These are phyloP conservation scores for Fregata magnificens DNA, from an alignment of 2,113 vertebrate species.

Conservation along the genomic window DNA sequence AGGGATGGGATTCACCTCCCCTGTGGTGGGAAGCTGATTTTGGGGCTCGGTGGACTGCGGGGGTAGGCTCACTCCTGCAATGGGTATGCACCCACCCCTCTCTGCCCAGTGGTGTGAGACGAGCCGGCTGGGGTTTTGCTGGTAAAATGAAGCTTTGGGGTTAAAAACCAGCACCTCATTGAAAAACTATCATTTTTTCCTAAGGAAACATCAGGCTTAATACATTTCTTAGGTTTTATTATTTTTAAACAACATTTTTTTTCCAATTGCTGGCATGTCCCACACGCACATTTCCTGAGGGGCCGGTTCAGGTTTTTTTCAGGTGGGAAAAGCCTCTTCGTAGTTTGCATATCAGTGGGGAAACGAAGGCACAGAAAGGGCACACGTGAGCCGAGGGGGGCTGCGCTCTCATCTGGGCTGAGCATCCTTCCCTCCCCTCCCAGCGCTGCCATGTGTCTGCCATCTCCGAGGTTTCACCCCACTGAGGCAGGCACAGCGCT, in stretches of 20 bases:
- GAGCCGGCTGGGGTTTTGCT: accelerated
- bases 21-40: not conserved
- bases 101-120: not conserved
- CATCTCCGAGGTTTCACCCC: accelerated
- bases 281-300: not conserved
- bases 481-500: accelerated
- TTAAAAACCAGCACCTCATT: not conserved
- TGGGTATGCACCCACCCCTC: accelerated
- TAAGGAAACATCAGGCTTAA: not conserved
- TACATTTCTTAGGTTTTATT: not conserved
- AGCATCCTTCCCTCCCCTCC: not conserved
- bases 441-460: accelerated
- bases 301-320: not conserved
- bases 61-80: not conserved
- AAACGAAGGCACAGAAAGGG: not conserved
- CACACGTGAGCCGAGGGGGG: accelerated
- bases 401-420: not conserved
- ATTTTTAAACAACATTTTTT: not conserved
- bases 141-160: not conserved
- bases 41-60: accelerated
- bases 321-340: not conserved
- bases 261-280: not conserved
- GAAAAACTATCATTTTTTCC: accelerated
- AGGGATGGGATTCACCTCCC: not conserved
- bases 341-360: not conserved